Base-by-base conservation (phyloP, 2,888 invertebrate genomes). In the Oxycera nigricornis region DNA sequence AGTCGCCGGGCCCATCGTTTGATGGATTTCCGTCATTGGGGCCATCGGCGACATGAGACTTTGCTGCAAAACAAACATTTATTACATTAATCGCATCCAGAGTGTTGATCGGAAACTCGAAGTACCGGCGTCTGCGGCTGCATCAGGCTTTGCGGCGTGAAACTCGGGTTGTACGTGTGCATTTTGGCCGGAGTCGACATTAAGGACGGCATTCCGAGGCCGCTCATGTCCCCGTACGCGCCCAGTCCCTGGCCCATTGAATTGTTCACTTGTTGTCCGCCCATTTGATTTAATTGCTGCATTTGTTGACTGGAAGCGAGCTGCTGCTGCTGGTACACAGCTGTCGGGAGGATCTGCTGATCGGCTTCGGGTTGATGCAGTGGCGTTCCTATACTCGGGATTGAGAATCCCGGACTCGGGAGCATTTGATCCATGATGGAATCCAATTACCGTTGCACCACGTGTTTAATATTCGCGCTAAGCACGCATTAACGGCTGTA, bases 351-450 rank as follows among this genome's bases (percentile, higher is more conserved):
- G 80, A 95, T 95, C 83, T 94, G 92, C 83, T 95, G 95, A 84
- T 96, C 96, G 82, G 95, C 94, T 83, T 95, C 95, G 22, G 94
- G 94, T 81, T 95, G 95, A 87, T 95, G 95, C 17, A 95, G 84
- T 1, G 96, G 95, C 4, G 95, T 96, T 73, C 94, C 95, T 83
- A 96, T 94, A 81, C 94, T 95, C 77, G 95, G 95, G 84, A 95
- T 94, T 80, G 93, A 94, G 81, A 91, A 92, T 77, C 93, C 94
- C 22, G 95, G 95, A 86, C 95, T 95, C 30, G 93, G 92, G 76
- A 95, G 87, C 94, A 95, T 94, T 86, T 94, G 93, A 90, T 95
- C 95, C 94, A 95, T 95, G 79, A 86, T 88, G 31, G 17, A 46
- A 46, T 7, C 3, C 17, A 46, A 46, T 3, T 14, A 46, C 3